Evolutionary conservation across 1,140 invertebrate genomes (phyloP).

Genomic region (Lepeophtheirus salmonis): DNA sequence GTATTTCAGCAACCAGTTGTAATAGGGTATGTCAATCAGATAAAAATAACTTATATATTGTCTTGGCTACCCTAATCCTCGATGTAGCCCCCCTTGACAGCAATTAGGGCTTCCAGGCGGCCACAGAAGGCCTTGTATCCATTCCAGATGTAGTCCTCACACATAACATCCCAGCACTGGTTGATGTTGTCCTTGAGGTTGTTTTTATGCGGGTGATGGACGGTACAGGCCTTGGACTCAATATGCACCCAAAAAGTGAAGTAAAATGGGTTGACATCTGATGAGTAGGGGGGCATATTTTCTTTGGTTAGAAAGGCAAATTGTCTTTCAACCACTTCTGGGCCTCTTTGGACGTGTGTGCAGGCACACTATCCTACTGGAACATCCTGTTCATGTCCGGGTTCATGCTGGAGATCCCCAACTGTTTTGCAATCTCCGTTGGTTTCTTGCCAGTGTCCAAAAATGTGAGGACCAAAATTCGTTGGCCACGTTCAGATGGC

Average conservation of each 20-base stretch:
- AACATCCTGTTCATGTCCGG: too few relatives aligned
- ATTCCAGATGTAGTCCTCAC: neutral
- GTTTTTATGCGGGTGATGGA: neutral
- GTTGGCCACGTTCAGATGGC: too few relatives aligned
- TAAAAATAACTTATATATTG: neutral
- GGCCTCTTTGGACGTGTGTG: neutral
- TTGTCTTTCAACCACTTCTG: neutral
- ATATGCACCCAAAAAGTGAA: too few relatives aligned
- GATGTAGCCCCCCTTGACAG: neutral
- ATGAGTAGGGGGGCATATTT: neutral
- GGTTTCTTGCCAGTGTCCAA: too few relatives aligned
- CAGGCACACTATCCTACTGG: too few relatives aligned
- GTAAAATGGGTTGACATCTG: neutral
- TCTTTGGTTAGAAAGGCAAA: neutral
- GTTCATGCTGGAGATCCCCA: too few relatives aligned
- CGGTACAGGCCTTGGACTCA: neutral
- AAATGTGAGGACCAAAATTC: too few relatives aligned
- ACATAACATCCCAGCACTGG: neutral
- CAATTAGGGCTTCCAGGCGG: neutral
- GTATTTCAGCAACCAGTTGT: neutral
- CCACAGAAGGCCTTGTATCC: neutral
- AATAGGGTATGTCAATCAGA: neutral
- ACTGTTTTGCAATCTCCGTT: too few relatives aligned
- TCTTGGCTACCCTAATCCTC: neutral
- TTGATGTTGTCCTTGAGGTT: neutral